Conservation (phyloP, 2,888 invertebrate genomes). For the Drosophila lacicola region DNA sequence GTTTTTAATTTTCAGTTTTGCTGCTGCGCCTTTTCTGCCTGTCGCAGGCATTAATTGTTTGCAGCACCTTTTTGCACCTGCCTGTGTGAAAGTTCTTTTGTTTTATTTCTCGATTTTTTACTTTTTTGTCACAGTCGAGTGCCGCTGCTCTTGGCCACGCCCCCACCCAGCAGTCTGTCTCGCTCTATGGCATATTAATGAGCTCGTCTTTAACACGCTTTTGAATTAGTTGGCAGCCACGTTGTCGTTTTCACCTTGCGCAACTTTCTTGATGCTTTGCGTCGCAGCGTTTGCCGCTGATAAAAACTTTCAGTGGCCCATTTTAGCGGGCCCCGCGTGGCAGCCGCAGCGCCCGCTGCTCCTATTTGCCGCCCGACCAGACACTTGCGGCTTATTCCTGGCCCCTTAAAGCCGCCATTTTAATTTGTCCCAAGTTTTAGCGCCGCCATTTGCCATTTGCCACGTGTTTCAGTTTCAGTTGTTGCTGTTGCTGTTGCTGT, state of each 20-base stretch:
- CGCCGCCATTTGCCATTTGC: conserved; percentile 58
- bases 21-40: conserved; percentile 36
- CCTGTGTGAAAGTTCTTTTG: conserved; percentile 24
- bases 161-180: not conserved
- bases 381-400: conserved; percentile 53
- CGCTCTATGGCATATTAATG: conserved; percentile 71
- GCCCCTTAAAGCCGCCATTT: conserved; percentile 59
- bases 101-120: not conserved
- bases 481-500: not conserved
- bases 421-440: conserved; percentile 69
- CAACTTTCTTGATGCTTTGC: conserved; percentile 62
- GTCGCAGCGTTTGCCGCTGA: conserved; percentile 41
- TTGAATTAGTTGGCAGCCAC: conserved; percentile 75
- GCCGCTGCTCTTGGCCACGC: not conserved
- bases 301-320: conserved; percentile 51
- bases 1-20: conserved; percentile 67
- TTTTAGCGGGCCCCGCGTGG: not conserved
- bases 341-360: not conserved
- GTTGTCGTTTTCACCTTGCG: conserved; percentile 68
- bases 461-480: conserved; percentile 40
- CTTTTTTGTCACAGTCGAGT: conserved; percentile 16
- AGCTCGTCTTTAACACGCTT: conserved; percentile 78
- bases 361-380: conserved; percentile 26
- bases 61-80: conserved; percentile 59
- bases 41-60: conserved; percentile 52